These are phyloP conservation scores for Drosophila ercepeae DNA, from an alignment of 1,140 invertebrate species.

Conservation along the genomic window DNA sequence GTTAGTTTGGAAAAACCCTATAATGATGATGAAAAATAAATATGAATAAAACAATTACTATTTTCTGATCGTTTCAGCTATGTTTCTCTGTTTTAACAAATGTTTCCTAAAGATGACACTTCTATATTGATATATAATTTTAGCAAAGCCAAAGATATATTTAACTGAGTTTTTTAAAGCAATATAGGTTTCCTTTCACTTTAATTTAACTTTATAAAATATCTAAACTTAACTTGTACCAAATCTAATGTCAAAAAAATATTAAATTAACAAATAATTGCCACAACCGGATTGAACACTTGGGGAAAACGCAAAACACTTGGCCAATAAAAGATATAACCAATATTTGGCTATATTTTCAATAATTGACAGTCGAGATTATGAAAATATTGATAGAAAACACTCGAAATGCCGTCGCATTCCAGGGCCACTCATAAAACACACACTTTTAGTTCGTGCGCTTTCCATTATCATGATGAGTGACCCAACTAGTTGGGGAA, in stretches of 20 bases:
- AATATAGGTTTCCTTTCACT: too few species aligned
- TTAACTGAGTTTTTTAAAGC: too few species aligned
- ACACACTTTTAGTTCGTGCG: slow-evolving; percentile 2
- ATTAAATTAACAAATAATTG: not conserved
- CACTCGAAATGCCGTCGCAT: slow-evolving; percentile 50
- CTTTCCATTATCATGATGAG: slow-evolving; percentile 19
- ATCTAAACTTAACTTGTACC: not conserved
- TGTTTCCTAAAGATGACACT: too few species aligned
- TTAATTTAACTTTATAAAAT: too few species aligned
- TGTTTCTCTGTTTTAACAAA: too few species aligned
- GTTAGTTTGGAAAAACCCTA: too few species aligned
- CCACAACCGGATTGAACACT: not conserved
- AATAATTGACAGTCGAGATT: slow-evolving; percentile 22
- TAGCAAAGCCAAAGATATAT: too few species aligned
- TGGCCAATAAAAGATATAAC: not conserved
- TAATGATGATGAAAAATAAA: too few species aligned
- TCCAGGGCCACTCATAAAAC: slow-evolving; percentile 3
- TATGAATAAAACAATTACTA: too few species aligned
- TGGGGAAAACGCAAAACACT: not conserved
- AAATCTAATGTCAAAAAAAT: not conserved
- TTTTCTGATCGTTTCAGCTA: too few species aligned
- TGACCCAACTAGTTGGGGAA: slow-evolving; percentile 16
- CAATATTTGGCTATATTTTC: not conserved
- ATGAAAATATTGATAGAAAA: not conserved
- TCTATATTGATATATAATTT: too few species aligned